phyloP scores from a whole-genome alignment of 2,797 vertebrate genomes.

The Anomalospiza imberbis region DNA sequence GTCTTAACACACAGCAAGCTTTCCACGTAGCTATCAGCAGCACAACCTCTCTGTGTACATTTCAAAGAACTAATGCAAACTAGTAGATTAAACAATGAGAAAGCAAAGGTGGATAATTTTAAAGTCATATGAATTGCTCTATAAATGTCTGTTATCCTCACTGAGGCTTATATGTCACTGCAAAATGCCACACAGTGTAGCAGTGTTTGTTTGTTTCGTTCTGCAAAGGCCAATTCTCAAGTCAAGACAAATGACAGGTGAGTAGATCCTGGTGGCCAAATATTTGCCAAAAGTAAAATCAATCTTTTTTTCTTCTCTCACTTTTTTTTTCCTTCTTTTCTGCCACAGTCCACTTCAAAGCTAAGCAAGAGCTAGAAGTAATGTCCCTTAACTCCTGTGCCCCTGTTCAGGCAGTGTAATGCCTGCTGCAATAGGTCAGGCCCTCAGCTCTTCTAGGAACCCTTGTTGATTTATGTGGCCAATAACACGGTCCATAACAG shows the following conservation, averaged over 20 bases:
- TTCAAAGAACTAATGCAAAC: neutral
- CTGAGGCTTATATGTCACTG: slow-evolving; percentile 17
- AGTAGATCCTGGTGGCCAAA: slow-evolving; percentile 17
- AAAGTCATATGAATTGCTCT: slow-evolving; percentile 36
- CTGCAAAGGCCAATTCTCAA: slow-evolving; percentile 36
- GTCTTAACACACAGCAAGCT: neutral
- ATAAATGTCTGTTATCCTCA: slow-evolving; percentile 45
- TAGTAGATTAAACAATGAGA: neutral
- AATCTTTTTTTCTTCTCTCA: neutral
- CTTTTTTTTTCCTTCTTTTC: neutral
- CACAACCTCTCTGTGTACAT: neutral
- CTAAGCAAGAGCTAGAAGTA: neutral
- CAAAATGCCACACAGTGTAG: slow-evolving; percentile 24
- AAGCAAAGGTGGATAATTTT: slow-evolving; percentile 24
- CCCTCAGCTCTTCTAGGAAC: neutral
- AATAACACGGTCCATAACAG: neutral
- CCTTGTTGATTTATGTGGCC: neutral
- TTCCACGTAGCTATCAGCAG: neutral
- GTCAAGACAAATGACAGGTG: slow-evolving; percentile 46
- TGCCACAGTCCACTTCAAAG: neutral
- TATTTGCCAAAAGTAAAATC: slow-evolving; percentile 54
- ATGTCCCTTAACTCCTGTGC: neutral
- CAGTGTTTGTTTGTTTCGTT: slow-evolving; percentile 28
- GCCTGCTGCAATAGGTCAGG: neutral
- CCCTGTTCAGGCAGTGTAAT: neutral